Evolutionary conservation across 2,797 vertebrate species (phyloP).

Genomic region (Xenopus petersii): DNA sequence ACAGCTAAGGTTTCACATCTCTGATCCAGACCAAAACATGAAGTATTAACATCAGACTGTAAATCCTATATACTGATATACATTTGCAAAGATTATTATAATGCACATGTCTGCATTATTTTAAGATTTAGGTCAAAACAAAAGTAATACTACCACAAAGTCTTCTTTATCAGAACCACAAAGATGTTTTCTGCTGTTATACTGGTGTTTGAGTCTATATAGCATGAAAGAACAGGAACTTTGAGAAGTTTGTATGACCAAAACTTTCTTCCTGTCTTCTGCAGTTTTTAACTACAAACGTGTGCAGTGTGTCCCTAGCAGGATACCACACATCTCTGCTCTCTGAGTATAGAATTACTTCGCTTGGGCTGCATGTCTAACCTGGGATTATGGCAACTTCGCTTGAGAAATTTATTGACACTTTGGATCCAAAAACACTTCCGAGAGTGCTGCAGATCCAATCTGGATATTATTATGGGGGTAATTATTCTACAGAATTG

Average conservation of each 20-base stretch:
- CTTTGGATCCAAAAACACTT: slow-evolving; percentile 70
- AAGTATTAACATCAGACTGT: too few relatives aligned
- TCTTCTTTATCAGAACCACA: too few relatives aligned
- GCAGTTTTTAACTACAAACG: slow-evolving; percentile 18
- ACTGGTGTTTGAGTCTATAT: not conserved
- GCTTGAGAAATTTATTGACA: slow-evolving; percentile 71
- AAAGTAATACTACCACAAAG: too few relatives aligned
- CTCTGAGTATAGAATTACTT: not conserved
- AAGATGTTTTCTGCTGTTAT: too few relatives aligned
- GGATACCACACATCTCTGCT: not conserved
- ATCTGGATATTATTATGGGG: slow-evolving; percentile 78
- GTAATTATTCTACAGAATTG: slow-evolving; percentile 57
- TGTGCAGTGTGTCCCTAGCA: slow-evolving; percentile 11
- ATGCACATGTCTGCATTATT: too few relatives aligned
- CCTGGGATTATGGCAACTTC: slow-evolving; percentile 66
- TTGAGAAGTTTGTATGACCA: not conserved
- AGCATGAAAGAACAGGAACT: slow-evolving; percentile 33
- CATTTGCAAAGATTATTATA: too few relatives aligned
- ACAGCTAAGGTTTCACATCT: too few relatives aligned
- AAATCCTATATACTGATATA: too few relatives aligned
- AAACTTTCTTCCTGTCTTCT: slow-evolving; percentile 35
- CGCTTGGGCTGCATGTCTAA: slow-evolving; percentile 14
- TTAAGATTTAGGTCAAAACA: too few relatives aligned
- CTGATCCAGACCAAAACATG: too few relatives aligned
- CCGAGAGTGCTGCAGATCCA: slow-evolving; percentile 79